Base-by-base conservation (phyloP, 2,113 vertebrate species). In the Bostrychus sinensis region DNA sequence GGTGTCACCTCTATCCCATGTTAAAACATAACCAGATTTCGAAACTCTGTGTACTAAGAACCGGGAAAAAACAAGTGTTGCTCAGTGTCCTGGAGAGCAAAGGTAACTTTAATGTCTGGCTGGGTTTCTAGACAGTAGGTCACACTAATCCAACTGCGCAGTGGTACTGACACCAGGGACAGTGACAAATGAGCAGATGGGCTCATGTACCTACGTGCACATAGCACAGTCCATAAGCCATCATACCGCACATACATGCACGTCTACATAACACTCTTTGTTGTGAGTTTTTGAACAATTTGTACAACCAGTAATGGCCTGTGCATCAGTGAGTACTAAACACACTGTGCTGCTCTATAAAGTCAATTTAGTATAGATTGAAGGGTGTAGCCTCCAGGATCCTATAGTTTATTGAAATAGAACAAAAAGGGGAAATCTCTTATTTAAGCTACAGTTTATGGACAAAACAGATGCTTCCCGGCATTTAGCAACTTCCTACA, bases 41-140 rank as follows among this genome's bases (percentile, higher is more conserved):
- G 36, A 63, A 75, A 62, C 77, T 63, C 22, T 12, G 22, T 22
- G 42, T 76, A 71, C 73, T 64, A 75, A 62, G 50, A 20, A 69
- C 62, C 26, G 58, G 62, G 89, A 88, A 85, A 70, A 86, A 70
- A 82, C 70, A 78, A 59, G 41, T 54, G 63, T 80, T 73, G 46
- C 19, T 62, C 3, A 46, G 66, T 59, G 62, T 69, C 71, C 61
- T 20, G 65, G 70, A 77, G 86, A 81, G 58, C 89, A 91, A 90
- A 92, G 89, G 89, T 92, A 77, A 71, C 60, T 72, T 82, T 86
- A 63, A 77, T 81, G 81, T 91, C 89, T 91, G 76, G 77, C 82
- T 32, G 66, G 53, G 70, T 70, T 76, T 86, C 68, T 64, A 56
- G 75, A 72, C 34, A 58, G 45, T 61, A 72, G 77, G 48, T 63